Conservation (phyloP, 1,140 invertebrate species). For the Lycorma delicatula region DNA sequence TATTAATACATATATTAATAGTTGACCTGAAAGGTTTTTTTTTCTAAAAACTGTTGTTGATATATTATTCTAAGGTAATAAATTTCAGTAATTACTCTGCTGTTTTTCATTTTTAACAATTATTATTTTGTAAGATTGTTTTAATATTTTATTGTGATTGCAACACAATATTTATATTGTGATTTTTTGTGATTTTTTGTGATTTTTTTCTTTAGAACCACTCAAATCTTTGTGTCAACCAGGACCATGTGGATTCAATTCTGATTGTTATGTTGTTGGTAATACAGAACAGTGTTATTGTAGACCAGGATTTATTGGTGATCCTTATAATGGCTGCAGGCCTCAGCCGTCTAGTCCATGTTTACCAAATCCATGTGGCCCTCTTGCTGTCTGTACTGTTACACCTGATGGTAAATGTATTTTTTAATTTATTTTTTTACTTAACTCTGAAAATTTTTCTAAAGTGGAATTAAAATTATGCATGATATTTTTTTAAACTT, state of each 20-base stretch:
- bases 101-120: not conserved
- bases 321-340: constrained; percentile 64
- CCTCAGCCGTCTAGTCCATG: constrained; percentile 54
- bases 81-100: no score
- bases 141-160: not conserved
- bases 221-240: constrained; percentile 57
- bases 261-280: constrained; percentile 65
- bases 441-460: no score
- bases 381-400: constrained; percentile 59
- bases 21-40: no score
- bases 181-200: constrained; percentile 4
- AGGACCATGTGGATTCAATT: constrained; percentile 67
- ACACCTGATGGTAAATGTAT: constrained; percentile 44
- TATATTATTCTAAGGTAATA: not conserved
- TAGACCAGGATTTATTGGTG: constrained; percentile 58
- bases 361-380: constrained; percentile 67
- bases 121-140: no score
- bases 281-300: constrained; percentile 70
- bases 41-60: no score
- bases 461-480: no score
- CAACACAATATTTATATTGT: no score
- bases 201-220: constrained; percentile 26
- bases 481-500: no score
- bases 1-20: no score
- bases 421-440: no score